These are phyloP conservation scores for Phoeniculus purpureus DNA, from an alignment of 2,797 vertebrate genomes.

Conservation along the genomic window DNA sequence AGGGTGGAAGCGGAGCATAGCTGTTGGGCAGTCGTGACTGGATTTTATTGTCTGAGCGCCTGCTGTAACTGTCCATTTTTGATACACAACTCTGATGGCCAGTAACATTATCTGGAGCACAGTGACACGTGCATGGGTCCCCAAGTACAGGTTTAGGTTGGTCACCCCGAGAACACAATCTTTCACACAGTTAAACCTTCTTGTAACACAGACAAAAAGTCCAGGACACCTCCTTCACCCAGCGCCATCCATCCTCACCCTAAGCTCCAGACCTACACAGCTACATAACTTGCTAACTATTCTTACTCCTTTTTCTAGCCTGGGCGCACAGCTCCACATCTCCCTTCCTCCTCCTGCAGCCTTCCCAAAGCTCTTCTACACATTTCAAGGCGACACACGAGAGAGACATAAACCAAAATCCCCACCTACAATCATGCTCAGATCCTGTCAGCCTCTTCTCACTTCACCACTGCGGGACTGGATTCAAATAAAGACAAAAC, in stretches of 20 bases:
- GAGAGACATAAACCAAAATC: not conserved
- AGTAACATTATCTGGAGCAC: not conserved
- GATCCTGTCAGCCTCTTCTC: not conserved
- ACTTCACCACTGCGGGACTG: not conserved
- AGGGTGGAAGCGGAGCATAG: not conserved
- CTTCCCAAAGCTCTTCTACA: not conserved
- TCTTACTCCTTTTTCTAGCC: not conserved
- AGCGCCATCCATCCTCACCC: not conserved
- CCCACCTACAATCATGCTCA: not conserved
- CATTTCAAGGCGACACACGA: not conserved
- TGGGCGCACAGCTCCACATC: not conserved
- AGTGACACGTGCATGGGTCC: not conserved
- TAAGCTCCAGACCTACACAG: not conserved
- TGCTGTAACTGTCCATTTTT: conserved; percentile 20
- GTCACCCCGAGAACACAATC: not conserved
- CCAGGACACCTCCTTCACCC: not conserved
- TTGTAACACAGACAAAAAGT: not conserved
- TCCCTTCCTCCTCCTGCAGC: not conserved
- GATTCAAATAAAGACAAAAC: not conserved
- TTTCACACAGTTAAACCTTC: not conserved
- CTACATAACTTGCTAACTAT: not conserved
- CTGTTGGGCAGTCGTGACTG: conserved; percentile 1
- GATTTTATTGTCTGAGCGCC: conserved; percentile 17
- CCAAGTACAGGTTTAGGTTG: not conserved
- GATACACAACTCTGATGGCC: not conserved